phyloP scores from a whole-genome alignment of 2,888 invertebrate species.

The Zaprionus lineosus region DNA sequence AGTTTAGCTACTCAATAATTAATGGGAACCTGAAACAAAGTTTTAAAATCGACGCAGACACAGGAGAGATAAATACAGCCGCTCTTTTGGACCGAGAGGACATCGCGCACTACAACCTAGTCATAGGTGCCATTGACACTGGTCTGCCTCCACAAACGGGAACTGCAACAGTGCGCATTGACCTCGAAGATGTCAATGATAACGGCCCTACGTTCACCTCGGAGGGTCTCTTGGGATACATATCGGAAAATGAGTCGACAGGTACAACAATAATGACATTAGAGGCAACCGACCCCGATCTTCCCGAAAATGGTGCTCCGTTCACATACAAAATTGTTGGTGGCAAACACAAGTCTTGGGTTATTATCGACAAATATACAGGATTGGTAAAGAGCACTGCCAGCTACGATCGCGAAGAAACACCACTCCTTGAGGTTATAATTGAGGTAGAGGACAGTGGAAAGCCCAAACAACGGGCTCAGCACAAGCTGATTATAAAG shows the following conservation, averaged over 20 bases:
- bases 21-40: conserved; percentile 91
- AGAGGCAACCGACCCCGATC: conserved; percentile 93
- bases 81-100: conserved; percentile 91
- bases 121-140: conserved; percentile 93
- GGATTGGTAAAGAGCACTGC: conserved; percentile 91
- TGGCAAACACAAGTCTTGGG: conserved; percentile 89
- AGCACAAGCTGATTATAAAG: conserved; percentile 89
- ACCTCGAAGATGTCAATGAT: conserved; percentile 94
- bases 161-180: conserved; percentile 91
- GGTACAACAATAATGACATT: conserved; percentile 92
- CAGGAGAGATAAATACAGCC: conserved; percentile 91
- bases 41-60: conserved; percentile 94
- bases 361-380: conserved; percentile 90
- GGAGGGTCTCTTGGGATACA: conserved; percentile 88
- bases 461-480: conserved; percentile 91
- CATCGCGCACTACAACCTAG: conserved; percentile 88
- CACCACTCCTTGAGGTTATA: conserved; percentile 88
- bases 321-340: conserved; percentile 91
- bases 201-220: conserved; percentile 93
- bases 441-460: conserved; percentile 96
- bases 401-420: conserved; percentile 91
- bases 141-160: conserved; percentile 95
- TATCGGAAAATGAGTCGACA: conserved; percentile 93
- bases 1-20: conserved; percentile 94
- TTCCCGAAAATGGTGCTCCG: conserved; percentile 95